Base-by-base conservation (phyloP, 2,113 vertebrate genomes). In the Prunella himalayana region DNA sequence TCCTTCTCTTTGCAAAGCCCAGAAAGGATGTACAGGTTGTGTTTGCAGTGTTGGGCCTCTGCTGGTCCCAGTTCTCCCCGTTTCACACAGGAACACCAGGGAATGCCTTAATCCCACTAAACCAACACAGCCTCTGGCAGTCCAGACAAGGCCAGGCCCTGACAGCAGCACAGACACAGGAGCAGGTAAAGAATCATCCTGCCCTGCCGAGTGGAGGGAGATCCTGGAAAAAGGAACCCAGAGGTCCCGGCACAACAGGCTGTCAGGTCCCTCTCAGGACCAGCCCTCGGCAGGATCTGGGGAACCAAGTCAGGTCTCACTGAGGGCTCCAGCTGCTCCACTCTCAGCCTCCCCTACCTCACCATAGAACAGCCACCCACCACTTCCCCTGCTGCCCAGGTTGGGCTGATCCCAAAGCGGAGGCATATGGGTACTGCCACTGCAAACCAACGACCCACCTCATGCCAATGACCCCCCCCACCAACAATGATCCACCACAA, bases 331-430 rank as follows among this genome's bases (percentile, higher is more conserved):
- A 16, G 25, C 7, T 14, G 24, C 78, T 39, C 45, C 4, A 12
- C 51, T 41, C 47, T 21, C 66, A 28, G 54, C 33, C 76, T 41
- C 20, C 28, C 10, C 18, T 15, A 35, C 50, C 23, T 25, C 33
- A 31, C 13, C 3, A 4, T 23, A n/a, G 18, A 69, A 10, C 5
- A 23, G 6, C 44, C 22, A 28, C 31, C 6, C 50, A 1, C 54
- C 0, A 1, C 25, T 7, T 60, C 37, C 21, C n/a, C 33, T 1
- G 2, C 30, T 33, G 6, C 49, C 47, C 2, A 0, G 2, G 10
- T 4, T 1, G 45, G 44, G 49, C 82, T n/a, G 45, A 30, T 21
- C 20, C 49, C 16, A 23, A 31, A 30, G 5, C 20, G 10, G 14
- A 66, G 56, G 56, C 15, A 3, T 1, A 4, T 0, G 9, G 20